A percentile compares a stretch with the other conserved stretches of the same genome.
These are phyloP conservation scores for Bovichtus variegatus DNA, from an alignment of 2,797 vertebrate genomes.

Conservation along the genomic window DNA sequence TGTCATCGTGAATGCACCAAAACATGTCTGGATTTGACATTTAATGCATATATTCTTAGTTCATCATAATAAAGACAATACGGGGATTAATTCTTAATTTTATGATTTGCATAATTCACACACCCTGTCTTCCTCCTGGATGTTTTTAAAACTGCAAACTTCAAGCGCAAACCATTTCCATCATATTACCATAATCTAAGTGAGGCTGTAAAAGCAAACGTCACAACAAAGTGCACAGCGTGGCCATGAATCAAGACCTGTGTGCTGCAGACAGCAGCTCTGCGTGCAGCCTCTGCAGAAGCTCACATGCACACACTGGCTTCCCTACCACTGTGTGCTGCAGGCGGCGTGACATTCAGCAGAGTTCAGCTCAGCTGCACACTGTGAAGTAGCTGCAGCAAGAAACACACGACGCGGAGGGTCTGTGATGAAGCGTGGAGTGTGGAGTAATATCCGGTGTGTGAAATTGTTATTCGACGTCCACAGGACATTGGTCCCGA, in stretches of 20 bases:
- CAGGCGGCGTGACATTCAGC: background rate
- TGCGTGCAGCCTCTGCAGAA: no score
- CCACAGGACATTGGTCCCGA: constrained; percentile 14
- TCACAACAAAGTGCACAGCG: background rate
- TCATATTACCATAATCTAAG: background rate
- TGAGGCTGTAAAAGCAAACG: background rate
- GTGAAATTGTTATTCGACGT: constrained; percentile 18
- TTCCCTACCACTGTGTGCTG: background rate
- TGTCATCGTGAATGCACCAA: no score
- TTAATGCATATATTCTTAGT: no score
- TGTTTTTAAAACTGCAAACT: no score
- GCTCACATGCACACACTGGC: no score
- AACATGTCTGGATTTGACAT: no score
- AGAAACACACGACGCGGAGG: background rate
- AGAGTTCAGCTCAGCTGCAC: constrained; percentile 2
- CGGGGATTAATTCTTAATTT: no score
- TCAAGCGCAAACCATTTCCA: background rate
- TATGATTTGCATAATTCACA: no score
- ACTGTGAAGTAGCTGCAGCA: background rate
- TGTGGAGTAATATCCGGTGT: constrained; percentile 17
- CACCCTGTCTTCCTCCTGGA: no score
- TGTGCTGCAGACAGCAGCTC: background rate
- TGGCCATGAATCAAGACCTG: background rate
- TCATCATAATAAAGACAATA: no score
- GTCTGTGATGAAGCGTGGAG: background rate